Base-by-base conservation (phyloP, 2,888 invertebrate genomes). In the Rhorus exstirpatorius region DNA sequence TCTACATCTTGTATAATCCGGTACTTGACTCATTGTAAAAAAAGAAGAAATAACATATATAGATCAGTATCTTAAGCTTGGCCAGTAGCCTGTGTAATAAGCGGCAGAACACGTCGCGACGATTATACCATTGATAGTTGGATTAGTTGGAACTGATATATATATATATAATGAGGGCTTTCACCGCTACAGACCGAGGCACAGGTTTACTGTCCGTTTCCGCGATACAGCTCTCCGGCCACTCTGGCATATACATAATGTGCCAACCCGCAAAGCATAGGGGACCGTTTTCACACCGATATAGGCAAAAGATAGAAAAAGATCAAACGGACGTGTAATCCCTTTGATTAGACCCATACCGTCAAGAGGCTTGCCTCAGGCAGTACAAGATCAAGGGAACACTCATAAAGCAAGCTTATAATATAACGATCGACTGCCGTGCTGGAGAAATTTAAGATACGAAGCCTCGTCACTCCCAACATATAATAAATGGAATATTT, bases 81-180 rank as follows among this genome's bases (percentile, higher is more conserved):
- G 35, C 51, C n/a, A 19, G 51, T 53, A 21, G 67, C 19, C 12
- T 10, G 70, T 61, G 63, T 21, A 53, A 78, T 55, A 70, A 78
- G 38, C 35, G 58, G 14, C 14, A 49, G 35, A 38, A 49, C 63
- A 17, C 41, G 49, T 26, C 58, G 17, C 35, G 31, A 63, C 60
- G 70, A 70, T 70, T 53, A 53, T 68, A 26, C 61, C 67, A 68
- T 75, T 63, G 26, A 6, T 3, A 26, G 35, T 46, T 46, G 44
- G 44, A 63, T 63, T 61, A 63, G 53, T 68, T 68, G 17, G n/a
- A 60, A 68, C 31, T 35, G 63, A 72, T 79, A 72, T 21, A n/a
- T 10, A n/a, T n/a, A n/a, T n/a, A n/a, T n/a, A n/a, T n/a, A n/a
- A n/a, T 10, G 21, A 41, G 10, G 19, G 46, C 74, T 79, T 79